Conservation (phyloP, 2,797 vertebrate genomes). For the Fratercula arctica region DNA sequence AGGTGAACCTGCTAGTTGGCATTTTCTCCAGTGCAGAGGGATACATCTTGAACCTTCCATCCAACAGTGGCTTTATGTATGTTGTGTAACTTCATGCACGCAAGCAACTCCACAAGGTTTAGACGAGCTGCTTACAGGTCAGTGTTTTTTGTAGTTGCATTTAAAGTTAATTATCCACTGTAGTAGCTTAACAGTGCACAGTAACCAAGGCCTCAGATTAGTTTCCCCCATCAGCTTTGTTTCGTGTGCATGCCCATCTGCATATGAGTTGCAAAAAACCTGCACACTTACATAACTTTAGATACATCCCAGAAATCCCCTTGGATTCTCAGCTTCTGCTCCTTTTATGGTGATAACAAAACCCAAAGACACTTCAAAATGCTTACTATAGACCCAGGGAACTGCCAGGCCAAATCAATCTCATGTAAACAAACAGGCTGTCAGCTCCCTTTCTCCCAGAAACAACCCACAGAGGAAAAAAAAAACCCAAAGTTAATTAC, state of each 20-base stretch:
- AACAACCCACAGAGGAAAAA: not conserved
- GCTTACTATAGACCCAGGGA: not conserved
- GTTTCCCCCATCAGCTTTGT: not conserved
- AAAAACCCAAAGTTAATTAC: constrained; percentile 10
- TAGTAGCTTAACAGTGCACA: not conserved
- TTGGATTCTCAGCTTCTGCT: not conserved
- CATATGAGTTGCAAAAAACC: not conserved
- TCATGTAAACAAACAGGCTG: constrained; percentile 2
- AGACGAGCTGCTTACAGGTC: not conserved
- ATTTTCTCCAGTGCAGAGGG: not conserved
- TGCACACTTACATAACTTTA: not conserved
- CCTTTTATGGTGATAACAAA: not conserved
- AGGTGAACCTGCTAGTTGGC: not conserved
- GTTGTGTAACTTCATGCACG: not conserved
- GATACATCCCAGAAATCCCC: not conserved
- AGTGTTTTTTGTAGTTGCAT: not conserved
- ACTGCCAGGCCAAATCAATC: not conserved
- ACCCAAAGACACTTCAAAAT: not conserved
- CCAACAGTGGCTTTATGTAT: not conserved
- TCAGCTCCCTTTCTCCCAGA: not conserved
- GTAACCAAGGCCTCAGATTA: not conserved
- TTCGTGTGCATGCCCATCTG: not conserved
- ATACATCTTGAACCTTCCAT: not conserved
- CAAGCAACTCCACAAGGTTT: not conserved
- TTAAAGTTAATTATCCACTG: not conserved